Evolutionary conservation across 1,140 invertebrate species (phyloP).

Genomic region (Ylistrum balloti): DNA sequence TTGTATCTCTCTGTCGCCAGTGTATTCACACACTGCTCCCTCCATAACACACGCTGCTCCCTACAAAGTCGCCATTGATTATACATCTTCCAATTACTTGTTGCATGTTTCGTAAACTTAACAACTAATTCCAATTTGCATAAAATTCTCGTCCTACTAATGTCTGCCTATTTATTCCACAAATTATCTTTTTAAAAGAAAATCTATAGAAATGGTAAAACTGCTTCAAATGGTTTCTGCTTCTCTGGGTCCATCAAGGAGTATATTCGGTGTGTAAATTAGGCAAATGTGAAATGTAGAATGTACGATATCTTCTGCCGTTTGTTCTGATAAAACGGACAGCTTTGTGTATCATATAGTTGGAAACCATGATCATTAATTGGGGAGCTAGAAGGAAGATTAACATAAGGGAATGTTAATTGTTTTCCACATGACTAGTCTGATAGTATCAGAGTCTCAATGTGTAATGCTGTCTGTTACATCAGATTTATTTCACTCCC

Average conservation of each 20-base stretch:
- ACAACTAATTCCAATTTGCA: background rate
- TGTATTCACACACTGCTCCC: background rate
- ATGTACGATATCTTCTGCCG: background rate
- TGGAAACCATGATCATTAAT: slow-evolving; percentile 6
- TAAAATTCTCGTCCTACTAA: background rate
- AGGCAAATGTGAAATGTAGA: background rate
- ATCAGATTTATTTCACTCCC: background rate
- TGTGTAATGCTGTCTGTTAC: background rate
- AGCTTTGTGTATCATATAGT: background rate
- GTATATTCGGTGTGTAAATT: background rate
- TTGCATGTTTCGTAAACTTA: slow-evolving; percentile 10
- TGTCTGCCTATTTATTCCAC: background rate
- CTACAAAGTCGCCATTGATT: background rate
- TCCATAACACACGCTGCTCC: background rate
- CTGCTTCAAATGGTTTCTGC: background rate
- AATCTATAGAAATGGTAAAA: background rate
- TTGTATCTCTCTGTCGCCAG: background rate
- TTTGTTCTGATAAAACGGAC: background rate
- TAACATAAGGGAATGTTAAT: background rate
- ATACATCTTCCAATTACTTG: slow-evolving; percentile 1
- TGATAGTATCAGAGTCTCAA: background rate
- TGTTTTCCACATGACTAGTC: background rate
- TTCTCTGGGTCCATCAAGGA: background rate
- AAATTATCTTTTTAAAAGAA: background rate
- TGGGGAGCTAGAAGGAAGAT: background rate